A percentile compares a stretch with the other conserved stretches of the same genome.
phyloP scores from a whole-genome alignment of 2,113 vertebrate species.

The Tyto alba region DNA sequence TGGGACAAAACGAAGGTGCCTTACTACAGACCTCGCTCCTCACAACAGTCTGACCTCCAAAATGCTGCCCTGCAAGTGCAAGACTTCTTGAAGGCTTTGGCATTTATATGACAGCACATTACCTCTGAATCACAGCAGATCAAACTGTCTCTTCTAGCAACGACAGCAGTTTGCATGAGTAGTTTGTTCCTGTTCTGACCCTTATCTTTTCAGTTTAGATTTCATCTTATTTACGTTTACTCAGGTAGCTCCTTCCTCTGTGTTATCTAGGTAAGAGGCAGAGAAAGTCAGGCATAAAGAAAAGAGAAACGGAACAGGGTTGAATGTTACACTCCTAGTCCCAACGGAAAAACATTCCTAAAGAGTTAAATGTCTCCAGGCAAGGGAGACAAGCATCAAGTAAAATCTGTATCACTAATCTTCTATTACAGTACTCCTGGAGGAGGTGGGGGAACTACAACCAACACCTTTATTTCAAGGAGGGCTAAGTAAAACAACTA shows the following conservation, averaged over 20 bases:
- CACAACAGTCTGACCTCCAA: background rate
- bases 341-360: background rate
- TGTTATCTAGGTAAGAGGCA: background rate
- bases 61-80: background rate
- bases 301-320: background rate
- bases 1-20: background rate
- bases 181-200: background rate
- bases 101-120: background rate
- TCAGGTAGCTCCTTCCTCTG: background rate
- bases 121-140: background rate
- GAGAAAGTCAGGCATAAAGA: background rate
- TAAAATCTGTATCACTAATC: background rate
- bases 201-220: background rate
- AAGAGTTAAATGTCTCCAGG: background rate
- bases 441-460: background rate
- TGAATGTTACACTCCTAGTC: background rate
- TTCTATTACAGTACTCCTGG: background rate
- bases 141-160: background rate
- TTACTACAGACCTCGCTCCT: fast-evolving
- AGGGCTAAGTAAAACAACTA: background rate
- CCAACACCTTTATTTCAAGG: background rate
- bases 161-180: background rate
- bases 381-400: background rate
- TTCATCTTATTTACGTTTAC: background rate
- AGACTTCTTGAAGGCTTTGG: background rate